A percentile compares a stretch with the other conserved stretches of the same genome.
Conservation (phyloP, 2,888 invertebrate genomes). For the Spodoptera littoralis region DNA sequence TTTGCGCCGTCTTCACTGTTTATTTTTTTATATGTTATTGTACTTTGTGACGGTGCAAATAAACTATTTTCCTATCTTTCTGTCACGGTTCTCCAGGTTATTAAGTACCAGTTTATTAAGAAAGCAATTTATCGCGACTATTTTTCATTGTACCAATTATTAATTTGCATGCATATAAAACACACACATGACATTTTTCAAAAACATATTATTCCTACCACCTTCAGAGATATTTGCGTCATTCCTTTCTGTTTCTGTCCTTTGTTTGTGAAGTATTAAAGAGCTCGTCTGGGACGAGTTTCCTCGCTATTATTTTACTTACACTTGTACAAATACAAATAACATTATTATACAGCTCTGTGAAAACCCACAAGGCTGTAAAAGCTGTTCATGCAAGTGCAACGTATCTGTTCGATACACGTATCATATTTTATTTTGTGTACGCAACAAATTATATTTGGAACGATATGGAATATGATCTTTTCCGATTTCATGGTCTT, state of each 20-base stretch:
- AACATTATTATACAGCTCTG: slow-evolving; percentile 55
- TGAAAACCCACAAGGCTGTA: slow-evolving; percentile 69
- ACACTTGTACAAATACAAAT: slow-evolving; percentile 70
- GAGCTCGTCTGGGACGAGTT: slow-evolving; percentile 56
- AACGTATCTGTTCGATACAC: slow-evolving; percentile 32
- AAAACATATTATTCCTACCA: slow-evolving; percentile 23
- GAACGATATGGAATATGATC: not conserved
- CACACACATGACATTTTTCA: slow-evolving; percentile 5
- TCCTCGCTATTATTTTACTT: slow-evolving; percentile 22
- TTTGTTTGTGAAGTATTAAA: slow-evolving; percentile 50
- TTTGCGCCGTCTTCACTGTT: too few relatives aligned
- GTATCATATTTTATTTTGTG: slow-evolving; percentile 31
- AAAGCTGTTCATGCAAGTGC: slow-evolving; percentile 58
- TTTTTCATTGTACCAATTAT: slow-evolving; percentile 9
- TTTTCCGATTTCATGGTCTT: not conserved
- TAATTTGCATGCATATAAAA: slow-evolving; percentile 19
- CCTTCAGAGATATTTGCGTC: slow-evolving; percentile 31
- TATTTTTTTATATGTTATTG: too few relatives aligned
- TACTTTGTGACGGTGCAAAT: too few relatives aligned
- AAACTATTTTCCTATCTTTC: too few relatives aligned
- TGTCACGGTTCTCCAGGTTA: too few relatives aligned
- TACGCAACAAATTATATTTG: slow-evolving; percentile 6
- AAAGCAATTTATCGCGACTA: too few relatives aligned
- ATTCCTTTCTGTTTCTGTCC: slow-evolving; percentile 34
- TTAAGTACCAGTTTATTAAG: too few relatives aligned